Evolutionary conservation across 2,888 invertebrate species (phyloP), one percentile per base, ranked within the genome.

Genomic region (Meteorus colon): DNA sequence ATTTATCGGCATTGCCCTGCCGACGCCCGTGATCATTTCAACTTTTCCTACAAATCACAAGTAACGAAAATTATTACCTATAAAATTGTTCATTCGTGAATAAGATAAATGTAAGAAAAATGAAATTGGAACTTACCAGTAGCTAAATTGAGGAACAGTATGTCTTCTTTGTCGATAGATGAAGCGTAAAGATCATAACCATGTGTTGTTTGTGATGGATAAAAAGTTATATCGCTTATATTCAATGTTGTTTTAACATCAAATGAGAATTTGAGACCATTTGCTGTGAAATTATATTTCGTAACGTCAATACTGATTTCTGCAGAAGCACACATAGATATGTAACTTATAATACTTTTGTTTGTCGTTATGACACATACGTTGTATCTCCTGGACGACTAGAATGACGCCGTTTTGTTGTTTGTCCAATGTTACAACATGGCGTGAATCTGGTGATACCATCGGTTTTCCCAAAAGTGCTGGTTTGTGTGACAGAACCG

Each of bases 121-220:
- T 73, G 19, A 6, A 16, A 37, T 65, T 12, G n/a, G 69, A 41
- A 72, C 80, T 88, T 89, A 91, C 94, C 94, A 83, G 93, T 92
- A 45, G 92, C 91, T 77, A 95, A 91, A 86, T 94, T 94, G 65
- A 95, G 90, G 85, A 93, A 94, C 62, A 95, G 91, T 79, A 95
- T 92, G 81, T 94, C 94, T 84, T 94, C 94, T 84, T 94, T 94
- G 85, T 94, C 94, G 82, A 92, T 92, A 12, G 94, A 93, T 76
- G 93, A 94, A 73, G 95, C 93, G 84, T 94, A 95, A 60, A 95
- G 90, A 87, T 95, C 95, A 85, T 95, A 95, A 77, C 94, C 94
- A 85, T 94, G 94, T 29, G 93, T 93, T 3, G 92, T 92, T 85
- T 93, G 92, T 63, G 95, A 94, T 0, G 94, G 94, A 88, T 93